phyloP scores from a whole-genome alignment of 2,113 vertebrate genomes.

The Corvus hawaiiensis region DNA sequence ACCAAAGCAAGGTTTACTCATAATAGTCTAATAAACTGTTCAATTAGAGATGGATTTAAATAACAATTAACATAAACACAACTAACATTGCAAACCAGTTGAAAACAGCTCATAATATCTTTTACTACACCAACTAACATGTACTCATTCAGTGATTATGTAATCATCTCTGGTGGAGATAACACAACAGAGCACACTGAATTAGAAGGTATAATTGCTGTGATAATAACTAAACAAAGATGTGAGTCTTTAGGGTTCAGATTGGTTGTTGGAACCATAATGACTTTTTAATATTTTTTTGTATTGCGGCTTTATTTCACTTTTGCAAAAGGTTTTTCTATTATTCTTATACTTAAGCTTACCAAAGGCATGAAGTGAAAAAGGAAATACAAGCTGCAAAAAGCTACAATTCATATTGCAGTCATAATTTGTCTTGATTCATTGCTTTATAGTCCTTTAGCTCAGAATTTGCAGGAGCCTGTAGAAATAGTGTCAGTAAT shows the following conservation, averaged over 20 bases:
- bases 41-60: background rate
- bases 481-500: background rate
- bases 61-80: background rate
- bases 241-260: background rate
- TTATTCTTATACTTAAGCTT: background rate
- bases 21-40: background rate
- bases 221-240: background rate
- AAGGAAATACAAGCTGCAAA: background rate
- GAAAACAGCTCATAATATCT: background rate
- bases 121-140: background rate
- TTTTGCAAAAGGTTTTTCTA: background rate
- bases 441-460: background rate
- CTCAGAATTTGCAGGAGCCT: background rate
- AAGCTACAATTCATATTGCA: background rate
- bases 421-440: background rate
- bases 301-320: background rate
- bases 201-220: background rate
- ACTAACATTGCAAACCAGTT: background rate
- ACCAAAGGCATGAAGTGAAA: background rate
- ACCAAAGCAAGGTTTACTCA: background rate
- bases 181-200: background rate
- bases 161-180: background rate
- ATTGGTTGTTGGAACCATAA: background rate
- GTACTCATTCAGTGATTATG: background rate
- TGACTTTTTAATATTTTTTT: background rate